Percentiles rank a stretch among this genome's conserved stretches.
Evolutionary conservation across 1,140 invertebrate species (phyloP).

Genomic region (Magallana angulata): DNA sequence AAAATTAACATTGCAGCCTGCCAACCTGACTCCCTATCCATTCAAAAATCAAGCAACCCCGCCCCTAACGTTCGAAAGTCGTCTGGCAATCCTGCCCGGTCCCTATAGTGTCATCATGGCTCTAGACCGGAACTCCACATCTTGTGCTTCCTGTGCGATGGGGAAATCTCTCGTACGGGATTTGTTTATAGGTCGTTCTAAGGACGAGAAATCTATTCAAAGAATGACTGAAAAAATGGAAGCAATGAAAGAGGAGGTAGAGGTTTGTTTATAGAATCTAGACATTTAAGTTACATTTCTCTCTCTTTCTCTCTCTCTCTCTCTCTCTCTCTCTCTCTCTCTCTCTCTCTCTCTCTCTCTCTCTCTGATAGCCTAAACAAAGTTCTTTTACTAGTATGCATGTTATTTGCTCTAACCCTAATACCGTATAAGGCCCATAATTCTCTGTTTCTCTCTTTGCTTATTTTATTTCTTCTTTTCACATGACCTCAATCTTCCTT

Average conservation of each 20-base stretch:
- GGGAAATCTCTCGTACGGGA: conserved; percentile 26
- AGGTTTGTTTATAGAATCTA: conserved; percentile 35
- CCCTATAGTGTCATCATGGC: conserved; percentile 24
- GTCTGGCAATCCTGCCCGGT: conserved; percentile 39
- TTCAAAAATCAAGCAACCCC: not conserved
- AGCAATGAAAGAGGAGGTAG: conserved; percentile 31
- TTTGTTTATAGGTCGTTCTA: not conserved
- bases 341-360: no score
- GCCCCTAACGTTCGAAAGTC: conserved; percentile 1
- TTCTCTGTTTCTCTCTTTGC: not conserved
- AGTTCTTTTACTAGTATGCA: no score
- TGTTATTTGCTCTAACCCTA: no score
- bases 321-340: no score
- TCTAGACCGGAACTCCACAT: not conserved
- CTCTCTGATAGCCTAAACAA: no score
- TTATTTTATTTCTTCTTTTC: not conserved
- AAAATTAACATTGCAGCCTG: no score
- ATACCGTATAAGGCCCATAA: no score
- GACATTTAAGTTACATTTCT: not conserved
- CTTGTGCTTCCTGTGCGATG: conserved; percentile 36
- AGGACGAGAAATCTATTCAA: conserved; percentile 1
- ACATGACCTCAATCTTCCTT: not conserved
- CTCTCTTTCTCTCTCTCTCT: no score
- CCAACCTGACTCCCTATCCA: no score
- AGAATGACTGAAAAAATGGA: conserved; percentile 23